A percentile compares a stretch with the other conserved stretches of the same genome.
Conservation (phyloP, 2,888 invertebrate genomes). For the Gymnocheta viridis region DNA sequence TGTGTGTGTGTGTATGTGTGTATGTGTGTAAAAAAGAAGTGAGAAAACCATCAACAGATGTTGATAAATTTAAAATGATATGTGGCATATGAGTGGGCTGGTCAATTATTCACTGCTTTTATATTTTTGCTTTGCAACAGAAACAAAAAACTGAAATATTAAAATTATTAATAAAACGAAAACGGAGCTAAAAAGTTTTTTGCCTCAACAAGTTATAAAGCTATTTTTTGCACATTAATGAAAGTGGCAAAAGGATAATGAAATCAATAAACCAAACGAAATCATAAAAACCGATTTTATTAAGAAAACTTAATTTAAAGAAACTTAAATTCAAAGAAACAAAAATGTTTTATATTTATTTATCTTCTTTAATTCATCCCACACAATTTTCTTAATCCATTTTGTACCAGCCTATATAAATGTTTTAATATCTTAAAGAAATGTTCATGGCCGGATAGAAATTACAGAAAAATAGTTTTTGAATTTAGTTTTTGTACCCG, state of each 20-base stretch:
- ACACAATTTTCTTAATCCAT: not conserved
- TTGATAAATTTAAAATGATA: slow-evolving; percentile 38
- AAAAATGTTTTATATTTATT: not conserved
- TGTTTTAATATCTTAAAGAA: too few species aligned
- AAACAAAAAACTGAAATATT: slow-evolving; percentile 12
- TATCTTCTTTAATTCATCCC: not conserved
- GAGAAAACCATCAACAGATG: slow-evolving; percentile 57
- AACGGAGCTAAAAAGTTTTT: too few species aligned
- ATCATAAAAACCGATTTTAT: not conserved
- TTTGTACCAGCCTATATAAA: too few species aligned
- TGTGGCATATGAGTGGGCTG: slow-evolving; percentile 51
- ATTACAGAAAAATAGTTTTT: too few species aligned
- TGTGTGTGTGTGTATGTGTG: too few species aligned
- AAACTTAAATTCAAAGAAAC: not conserved
- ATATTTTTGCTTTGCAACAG: slow-evolving; percentile 34
- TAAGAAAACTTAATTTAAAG: slow-evolving; percentile 9
- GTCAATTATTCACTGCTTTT: slow-evolving; percentile 60
- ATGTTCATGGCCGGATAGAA: too few species aligned
- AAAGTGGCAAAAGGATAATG: slow-evolving; percentile 15
- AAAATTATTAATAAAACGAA: not conserved
- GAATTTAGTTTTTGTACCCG: too few species aligned
- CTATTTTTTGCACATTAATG: slow-evolving; percentile 52
- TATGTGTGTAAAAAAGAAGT: not conserved
- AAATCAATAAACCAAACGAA: slow-evolving; percentile 16
- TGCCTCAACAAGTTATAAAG: slow-evolving; percentile 28